A percentile compares a stretch with the other conserved stretches of the same genome.
phyloP scores from a whole-genome alignment of 1,140 invertebrate species.

The Drosophila suzukii region DNA sequence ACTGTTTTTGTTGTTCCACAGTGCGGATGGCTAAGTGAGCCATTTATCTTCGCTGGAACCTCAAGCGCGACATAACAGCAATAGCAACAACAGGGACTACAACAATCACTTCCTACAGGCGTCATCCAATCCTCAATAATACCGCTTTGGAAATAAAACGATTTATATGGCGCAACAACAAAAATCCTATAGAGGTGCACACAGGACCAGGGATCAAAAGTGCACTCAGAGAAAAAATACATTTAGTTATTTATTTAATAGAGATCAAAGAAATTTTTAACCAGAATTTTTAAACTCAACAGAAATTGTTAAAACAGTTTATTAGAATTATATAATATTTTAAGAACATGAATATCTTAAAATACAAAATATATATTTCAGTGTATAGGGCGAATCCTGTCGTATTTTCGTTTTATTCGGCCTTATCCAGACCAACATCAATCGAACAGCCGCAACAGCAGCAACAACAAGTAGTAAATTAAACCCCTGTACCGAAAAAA shows the following conservation, averaged over 20 bases:
- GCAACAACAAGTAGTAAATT: conserved; percentile 71
- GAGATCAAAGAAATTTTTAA: too few species aligned
- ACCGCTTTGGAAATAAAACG: conserved; percentile 75
- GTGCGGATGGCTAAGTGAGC: conserved; percentile 77
- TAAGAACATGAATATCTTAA: neutral
- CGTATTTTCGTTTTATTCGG: conserved; percentile 42
- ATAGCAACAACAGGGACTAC: conserved; percentile 36
- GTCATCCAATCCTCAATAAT: conserved; percentile 81
- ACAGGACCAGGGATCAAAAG: conserved; percentile 4
- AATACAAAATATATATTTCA: neutral
- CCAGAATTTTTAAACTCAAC: too few species aligned
- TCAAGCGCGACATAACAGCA: conserved; percentile 77
- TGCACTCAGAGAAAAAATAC: conserved; percentile 4
- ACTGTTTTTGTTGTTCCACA: conserved; percentile 28
- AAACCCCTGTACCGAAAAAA: conserved; percentile 53
- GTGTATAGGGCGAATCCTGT: conserved; percentile 46
- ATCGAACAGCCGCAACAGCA: conserved; percentile 65
- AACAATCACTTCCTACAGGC: conserved; percentile 73
- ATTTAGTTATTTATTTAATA: neutral
- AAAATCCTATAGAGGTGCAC: conserved; percentile 17
- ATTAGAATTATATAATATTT: neutral
- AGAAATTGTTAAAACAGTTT: too few species aligned
- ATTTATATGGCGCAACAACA: conserved; percentile 75
- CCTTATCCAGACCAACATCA: conserved; percentile 74
- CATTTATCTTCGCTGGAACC: conserved; percentile 83